Evolutionary conservation across 2,113 vertebrate genomes (phyloP).

Genomic region (Petaurus breviceps): DNA sequence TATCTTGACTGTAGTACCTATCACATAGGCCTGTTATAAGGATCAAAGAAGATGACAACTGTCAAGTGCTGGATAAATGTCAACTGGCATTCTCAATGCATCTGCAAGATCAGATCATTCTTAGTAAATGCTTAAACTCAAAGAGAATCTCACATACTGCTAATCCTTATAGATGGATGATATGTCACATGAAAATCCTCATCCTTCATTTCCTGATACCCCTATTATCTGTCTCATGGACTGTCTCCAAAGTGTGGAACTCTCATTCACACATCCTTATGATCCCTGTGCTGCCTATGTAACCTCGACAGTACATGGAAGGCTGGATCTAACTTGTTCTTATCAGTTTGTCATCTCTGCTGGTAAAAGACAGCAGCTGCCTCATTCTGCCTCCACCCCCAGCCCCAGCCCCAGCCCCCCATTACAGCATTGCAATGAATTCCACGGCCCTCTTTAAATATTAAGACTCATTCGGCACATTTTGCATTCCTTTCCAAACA

Average conservation of each 20-base stretch:
- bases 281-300: neutral
- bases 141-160: neutral
- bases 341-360: neutral
- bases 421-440: conserved; percentile 57
- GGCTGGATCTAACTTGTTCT: neutral
- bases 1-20: neutral
- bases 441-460: neutral
- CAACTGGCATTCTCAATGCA: neutral
- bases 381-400: neutral
- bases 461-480: neutral
- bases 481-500: conserved; percentile 32
- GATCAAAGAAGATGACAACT: neutral
- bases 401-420: conserved; percentile 25
- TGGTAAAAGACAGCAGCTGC: neutral
- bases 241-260: neutral
- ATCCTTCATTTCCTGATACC: neutral
- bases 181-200: neutral
- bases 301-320: neutral
- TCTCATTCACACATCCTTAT: neutral
- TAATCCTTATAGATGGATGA: neutral
- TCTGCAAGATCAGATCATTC: neutral
- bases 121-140: neutral
- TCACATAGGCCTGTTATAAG: neutral
- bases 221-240: neutral
- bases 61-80: neutral